A percentile compares a stretch with the other conserved stretches of the same genome.
phyloP scores from a whole-genome alignment of 2,113 vertebrate species.

The Anolis sagrei region DNA sequence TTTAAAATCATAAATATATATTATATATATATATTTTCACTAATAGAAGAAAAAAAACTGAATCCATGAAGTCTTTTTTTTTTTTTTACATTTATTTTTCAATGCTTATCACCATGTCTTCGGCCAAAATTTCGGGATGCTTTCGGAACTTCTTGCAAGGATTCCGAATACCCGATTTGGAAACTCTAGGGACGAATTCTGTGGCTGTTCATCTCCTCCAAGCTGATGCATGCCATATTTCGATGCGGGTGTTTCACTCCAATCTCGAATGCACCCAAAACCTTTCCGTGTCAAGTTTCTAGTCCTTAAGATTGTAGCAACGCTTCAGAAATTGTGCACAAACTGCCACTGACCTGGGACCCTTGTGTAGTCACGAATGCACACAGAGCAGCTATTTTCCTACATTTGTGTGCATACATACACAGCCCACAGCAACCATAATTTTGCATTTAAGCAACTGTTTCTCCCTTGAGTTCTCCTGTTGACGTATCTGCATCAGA shows the following conservation, averaged over 20 bases:
- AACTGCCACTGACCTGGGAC: background rate
- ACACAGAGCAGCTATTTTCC: background rate
- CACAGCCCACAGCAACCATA: no score
- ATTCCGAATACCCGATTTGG: slow-evolving; percentile 24
- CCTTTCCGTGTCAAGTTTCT: background rate
- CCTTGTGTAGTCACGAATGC: no score
- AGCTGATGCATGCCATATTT: background rate
- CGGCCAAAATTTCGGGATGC: slow-evolving; percentile 27
- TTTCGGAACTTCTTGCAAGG: slow-evolving; percentile 18
- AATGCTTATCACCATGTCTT: slow-evolving; percentile 48
- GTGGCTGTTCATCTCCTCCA: background rate
- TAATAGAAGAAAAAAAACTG: slow-evolving; percentile 74
- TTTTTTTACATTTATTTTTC: slow-evolving; percentile 51
- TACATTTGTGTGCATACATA: no score
- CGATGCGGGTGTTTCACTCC: background rate
- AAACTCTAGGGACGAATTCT: background rate
- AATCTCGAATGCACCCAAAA: background rate
- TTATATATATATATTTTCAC: slow-evolving; percentile 69
- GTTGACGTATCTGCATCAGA: background rate
- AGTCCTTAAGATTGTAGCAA: background rate
- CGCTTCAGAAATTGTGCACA: background rate
- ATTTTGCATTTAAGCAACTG: background rate
- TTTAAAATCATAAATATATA: slow-evolving; percentile 73
- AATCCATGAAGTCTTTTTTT: slow-evolving; percentile 51
- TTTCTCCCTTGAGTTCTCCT: background rate